phyloP scores from a whole-genome alignment of 2,113 vertebrate species.

The Leptosomus discolor region DNA sequence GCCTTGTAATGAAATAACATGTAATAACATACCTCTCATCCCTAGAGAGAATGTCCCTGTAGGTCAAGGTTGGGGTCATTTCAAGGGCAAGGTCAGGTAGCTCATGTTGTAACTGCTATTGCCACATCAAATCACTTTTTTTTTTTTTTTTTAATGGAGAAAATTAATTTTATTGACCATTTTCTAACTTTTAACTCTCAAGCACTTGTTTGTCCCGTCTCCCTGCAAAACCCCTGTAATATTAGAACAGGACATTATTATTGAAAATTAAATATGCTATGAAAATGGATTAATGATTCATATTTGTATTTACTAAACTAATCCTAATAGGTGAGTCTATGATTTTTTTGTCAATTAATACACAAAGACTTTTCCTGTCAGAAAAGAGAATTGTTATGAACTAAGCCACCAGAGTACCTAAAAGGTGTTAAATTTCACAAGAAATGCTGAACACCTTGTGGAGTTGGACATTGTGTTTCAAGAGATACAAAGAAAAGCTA shows the following conservation, averaged over 20 bases:
- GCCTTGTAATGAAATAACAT: conserved; percentile 62
- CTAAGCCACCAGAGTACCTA: background rate
- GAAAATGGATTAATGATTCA: background rate
- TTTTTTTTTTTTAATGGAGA: background rate
- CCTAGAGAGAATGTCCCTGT: conserved; percentile 4
- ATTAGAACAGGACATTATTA: background rate
- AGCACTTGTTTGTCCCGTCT: background rate
- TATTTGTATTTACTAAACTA: background rate
- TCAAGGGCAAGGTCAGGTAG: conserved; percentile 8
- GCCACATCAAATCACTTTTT: background rate
- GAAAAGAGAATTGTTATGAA: background rate
- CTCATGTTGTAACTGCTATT: background rate
- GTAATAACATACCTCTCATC: conserved; percentile 54
- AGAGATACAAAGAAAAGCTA: background rate
- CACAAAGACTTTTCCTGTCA: background rate
- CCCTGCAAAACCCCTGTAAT: background rate
- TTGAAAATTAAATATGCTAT: background rate
- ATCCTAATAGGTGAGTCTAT: background rate
- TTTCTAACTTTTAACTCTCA: background rate
- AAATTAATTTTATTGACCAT: background rate
- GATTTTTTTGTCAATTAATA: background rate
- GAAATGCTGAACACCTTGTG: background rate
- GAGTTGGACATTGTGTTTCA: background rate
- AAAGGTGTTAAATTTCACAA: background rate
- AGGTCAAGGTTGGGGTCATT: conserved; percentile 14